Evolutionary conservation across 30 jellyfish, hydroid and myxozoan species (phyloP).

Genomic region (Calvadosia cruxmelitensis): DNA sequence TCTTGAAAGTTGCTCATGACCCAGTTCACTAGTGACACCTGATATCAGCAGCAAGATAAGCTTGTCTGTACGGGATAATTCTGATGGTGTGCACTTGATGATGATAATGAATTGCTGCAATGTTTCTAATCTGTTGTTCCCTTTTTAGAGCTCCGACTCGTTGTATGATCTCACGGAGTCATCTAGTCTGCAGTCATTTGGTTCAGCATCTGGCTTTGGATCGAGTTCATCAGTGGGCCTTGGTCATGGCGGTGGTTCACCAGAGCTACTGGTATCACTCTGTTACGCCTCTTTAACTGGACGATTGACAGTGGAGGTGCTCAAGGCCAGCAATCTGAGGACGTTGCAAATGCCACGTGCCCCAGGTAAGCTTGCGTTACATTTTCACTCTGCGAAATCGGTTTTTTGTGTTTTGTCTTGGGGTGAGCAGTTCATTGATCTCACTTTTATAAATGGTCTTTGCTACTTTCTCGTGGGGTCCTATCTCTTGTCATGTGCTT

Average conservation of each 20-base stretch:
- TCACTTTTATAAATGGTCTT: too few species aligned
- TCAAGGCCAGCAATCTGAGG: slow-evolving; percentile 74
- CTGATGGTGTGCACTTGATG: background rate
- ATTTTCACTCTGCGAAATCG: background rate
- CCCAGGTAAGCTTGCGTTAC: slow-evolving; percentile 41
- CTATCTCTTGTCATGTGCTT: too few species aligned
- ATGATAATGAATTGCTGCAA: background rate
- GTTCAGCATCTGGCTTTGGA: slow-evolving; percentile 68
- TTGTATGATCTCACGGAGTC: slow-evolving; percentile 76
- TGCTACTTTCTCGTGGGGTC: too few species aligned
- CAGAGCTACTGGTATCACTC: slow-evolving; percentile 77
- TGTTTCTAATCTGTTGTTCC: background rate
- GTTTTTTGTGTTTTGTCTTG: background rate
- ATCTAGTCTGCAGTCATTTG: slow-evolving; percentile 69
- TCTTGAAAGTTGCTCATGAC: too few species aligned
- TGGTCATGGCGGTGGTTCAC: slow-evolving; percentile 60
- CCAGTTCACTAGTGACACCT: too few species aligned
- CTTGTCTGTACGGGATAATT: too few species aligned
- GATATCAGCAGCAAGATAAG: too few species aligned
- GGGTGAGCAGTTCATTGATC: too few species aligned
- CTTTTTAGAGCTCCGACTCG: slow-evolving; percentile 73
- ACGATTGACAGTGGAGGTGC: slow-evolving; percentile 74
- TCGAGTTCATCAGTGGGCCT: slow-evolving; percentile 56
- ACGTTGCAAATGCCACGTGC: slow-evolving; percentile 79
- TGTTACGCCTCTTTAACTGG: slow-evolving; percentile 92